Evolutionary conservation across 1,140 invertebrate species (phyloP).

Genomic region (Drosophila repletoides): DNA sequence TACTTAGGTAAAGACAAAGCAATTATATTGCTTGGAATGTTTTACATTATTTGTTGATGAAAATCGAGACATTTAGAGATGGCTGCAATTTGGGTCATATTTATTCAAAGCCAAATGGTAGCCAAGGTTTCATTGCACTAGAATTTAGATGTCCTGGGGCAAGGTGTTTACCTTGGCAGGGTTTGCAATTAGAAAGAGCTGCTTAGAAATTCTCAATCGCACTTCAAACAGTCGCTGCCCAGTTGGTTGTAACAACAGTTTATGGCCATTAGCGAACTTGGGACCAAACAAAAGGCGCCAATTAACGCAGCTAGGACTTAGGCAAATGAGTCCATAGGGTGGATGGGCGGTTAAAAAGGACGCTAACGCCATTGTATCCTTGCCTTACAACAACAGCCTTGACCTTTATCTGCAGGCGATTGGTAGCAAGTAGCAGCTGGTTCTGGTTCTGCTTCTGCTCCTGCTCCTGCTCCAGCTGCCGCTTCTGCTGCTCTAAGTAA

Average conservation of each 20-base stretch:
- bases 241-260: slow-evolving; percentile 43
- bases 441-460: no score
- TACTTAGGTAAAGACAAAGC: no score
- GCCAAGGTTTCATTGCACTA: slow-evolving; percentile 13
- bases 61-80: no score
- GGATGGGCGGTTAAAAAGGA: neutral
- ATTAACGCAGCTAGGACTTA: slow-evolving; percentile 65
- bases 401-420: slow-evolving; percentile 70
- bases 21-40: no score
- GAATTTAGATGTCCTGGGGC: slow-evolving; percentile 10
- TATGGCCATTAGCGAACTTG: slow-evolving; percentile 64
- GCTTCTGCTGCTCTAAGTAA: slow-evolving; percentile 43
- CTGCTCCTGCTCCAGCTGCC: slow-evolving; percentile 2
- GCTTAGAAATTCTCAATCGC: slow-evolving; percentile 68
- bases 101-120: slow-evolving; percentile 5
- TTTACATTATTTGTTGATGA: no score
- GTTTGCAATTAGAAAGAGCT: slow-evolving; percentile 51
- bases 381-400: slow-evolving; percentile 55
- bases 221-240: slow-evolving; percentile 59
- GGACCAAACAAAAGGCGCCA: slow-evolving; percentile 70
- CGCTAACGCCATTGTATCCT: slow-evolving; percentile 4
- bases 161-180: slow-evolving; percentile 34
- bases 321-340: slow-evolving; percentile 48
- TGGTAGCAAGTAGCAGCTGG: neutral
- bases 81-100: slow-evolving; percentile 9